A percentile compares a stretch with the other conserved stretches of the same genome.
phyloP scores from a whole-genome alignment of 2,113 vertebrate species.

The Corynorhinus townsendii region DNA sequence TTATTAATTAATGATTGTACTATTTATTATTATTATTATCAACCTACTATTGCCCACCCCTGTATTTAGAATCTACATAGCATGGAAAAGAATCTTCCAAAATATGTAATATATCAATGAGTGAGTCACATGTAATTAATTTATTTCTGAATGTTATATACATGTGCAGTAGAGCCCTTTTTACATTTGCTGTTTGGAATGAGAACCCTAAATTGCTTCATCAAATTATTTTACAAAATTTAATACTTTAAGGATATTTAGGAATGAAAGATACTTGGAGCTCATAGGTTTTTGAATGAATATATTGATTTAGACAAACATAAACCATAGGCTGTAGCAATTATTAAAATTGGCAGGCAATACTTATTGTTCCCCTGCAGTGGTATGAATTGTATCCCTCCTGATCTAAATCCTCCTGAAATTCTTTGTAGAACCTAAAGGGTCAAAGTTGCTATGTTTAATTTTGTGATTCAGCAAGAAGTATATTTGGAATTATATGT shows the following conservation, averaged over 20 bases:
- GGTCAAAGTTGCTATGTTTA: background rate
- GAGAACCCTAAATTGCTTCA: background rate
- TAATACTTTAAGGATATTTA: conserved; percentile 27
- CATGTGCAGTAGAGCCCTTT: background rate
- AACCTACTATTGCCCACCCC: background rate
- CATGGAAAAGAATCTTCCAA: background rate
- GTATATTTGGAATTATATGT: background rate
- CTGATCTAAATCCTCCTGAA: background rate
- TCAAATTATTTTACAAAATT: conserved; percentile 49
- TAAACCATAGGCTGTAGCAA: background rate
- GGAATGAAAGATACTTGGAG: background rate
- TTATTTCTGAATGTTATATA: background rate
- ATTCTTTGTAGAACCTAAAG: conserved; percentile 4
- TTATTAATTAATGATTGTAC: no score
- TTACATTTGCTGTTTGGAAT: conserved; percentile 30
- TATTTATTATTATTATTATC: no score
- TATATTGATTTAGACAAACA: background rate
- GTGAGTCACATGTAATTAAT: background rate
- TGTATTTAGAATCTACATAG: background rate
- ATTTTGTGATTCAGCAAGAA: background rate
- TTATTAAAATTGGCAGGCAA: background rate
- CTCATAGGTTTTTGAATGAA: background rate
- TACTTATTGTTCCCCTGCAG: background rate
- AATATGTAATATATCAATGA: background rate
- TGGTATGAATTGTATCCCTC: background rate